Conservation (phyloP, 2,888 invertebrate species). For the Halictus ligatus region DNA sequence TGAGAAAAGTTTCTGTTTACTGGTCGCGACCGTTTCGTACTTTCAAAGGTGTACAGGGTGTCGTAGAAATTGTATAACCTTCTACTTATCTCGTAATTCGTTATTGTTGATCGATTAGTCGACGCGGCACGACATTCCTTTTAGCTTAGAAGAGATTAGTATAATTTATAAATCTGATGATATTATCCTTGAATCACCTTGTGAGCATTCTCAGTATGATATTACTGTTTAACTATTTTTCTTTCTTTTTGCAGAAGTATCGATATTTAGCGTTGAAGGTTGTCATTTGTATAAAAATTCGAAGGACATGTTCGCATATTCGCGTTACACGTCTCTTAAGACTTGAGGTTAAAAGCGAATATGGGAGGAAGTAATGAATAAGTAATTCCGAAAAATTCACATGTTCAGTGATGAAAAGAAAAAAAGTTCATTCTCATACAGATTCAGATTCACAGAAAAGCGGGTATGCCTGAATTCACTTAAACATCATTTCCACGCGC, state of each 20-base stretch:
- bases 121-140: background rate
- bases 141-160: background rate
- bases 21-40: background rate
- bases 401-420: conserved; percentile 65
- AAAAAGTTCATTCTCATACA: conserved; percentile 61
- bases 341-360: conserved; percentile 78
- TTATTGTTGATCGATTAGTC: background rate
- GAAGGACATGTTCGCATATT: conserved; percentile 88
- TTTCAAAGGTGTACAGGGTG: background rate
- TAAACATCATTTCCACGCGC: conserved; percentile 65
- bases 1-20: background rate
- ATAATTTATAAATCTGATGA: background rate
- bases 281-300: conserved; percentile 86
- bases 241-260: conserved; percentile 90
- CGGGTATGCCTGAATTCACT: conserved; percentile 56
- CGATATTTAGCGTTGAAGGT: conserved; percentile 98
- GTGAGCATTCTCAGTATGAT: background rate
- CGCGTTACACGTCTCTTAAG: conserved; percentile 87
- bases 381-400: conserved; percentile 69
- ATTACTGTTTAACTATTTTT: conserved; percentile 46
- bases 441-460: conserved; percentile 46
- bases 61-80: background rate
- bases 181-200: background rate
- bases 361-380: conserved; percentile 66
- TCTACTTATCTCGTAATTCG: background rate